These are phyloP conservation scores for Onychomys arenicola DNA, from an alignment of 2,797 vertebrate species.

Conservation along the genomic window DNA sequence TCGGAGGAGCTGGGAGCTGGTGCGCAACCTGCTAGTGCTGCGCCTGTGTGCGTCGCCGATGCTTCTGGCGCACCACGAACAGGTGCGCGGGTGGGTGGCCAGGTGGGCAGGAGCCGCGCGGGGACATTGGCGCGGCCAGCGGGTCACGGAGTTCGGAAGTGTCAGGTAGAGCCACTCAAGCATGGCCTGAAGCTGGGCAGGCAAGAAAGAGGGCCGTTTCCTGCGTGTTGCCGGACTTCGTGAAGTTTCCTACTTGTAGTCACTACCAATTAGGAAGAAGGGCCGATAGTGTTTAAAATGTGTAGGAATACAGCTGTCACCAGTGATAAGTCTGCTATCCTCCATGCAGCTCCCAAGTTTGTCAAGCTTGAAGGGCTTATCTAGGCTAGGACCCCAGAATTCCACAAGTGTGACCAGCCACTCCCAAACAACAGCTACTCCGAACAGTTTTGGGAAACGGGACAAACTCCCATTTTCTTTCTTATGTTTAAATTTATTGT, in stretches of 20 bases:
- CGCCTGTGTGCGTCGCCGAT: constrained; percentile 92
- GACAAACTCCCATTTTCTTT: not conserved
- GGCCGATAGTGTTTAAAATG: not conserved
- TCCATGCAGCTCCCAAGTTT: not conserved
- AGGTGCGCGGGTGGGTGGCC: constrained; percentile 61
- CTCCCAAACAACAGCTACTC: not conserved
- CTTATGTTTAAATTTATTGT: not conserved
- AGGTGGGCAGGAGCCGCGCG: not conserved
- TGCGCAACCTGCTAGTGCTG: constrained; percentile 93
- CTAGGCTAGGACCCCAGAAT: not conserved
- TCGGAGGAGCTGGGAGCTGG: constrained; percentile 92
- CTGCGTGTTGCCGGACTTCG: not conserved
- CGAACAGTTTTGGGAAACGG: not conserved
- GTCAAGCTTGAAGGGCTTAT: not conserved
- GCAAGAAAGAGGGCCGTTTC: not conserved
- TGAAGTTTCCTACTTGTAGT: not conserved
- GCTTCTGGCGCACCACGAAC: constrained; percentile 89
- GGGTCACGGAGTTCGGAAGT: not conserved
- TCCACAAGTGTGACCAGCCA: not conserved
- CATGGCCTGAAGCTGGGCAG: not conserved
- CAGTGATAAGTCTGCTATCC: not conserved
- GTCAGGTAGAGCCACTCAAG: not conserved
- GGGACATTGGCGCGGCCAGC: fast-evolving
- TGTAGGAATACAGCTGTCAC: not conserved
- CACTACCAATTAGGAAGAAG: not conserved